Percentiles rank a stretch among this genome's conserved stretches.
phyloP scores from a whole-genome alignment of 2,888 invertebrate genomes.

The Uropetala carovei region DNA sequence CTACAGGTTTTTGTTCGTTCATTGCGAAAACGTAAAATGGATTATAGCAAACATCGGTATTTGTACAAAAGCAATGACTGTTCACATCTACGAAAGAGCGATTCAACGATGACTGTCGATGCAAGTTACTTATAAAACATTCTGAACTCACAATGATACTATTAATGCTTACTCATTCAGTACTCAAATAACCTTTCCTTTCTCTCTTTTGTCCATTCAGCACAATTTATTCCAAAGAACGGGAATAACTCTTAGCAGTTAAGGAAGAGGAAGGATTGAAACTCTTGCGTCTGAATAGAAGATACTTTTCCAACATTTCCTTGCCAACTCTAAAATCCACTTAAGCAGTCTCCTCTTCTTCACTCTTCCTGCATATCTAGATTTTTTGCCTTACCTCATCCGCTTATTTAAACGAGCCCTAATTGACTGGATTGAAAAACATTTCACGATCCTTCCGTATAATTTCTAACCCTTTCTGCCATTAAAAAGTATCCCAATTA shows the following conservation, averaged over 20 bases:
- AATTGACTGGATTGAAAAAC: neutral
- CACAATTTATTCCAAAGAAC: neutral
- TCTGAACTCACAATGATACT: too few species aligned
- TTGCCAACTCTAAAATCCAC: conserved; percentile 13
- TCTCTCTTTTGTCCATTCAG: neutral
- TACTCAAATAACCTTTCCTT: neutral
- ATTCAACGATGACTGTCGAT: too few species aligned
- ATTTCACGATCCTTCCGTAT: neutral
- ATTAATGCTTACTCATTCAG: too few species aligned
- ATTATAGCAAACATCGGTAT: too few species aligned
- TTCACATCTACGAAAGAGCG: too few species aligned
- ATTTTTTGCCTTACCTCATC: neutral
- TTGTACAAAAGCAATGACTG: too few species aligned
- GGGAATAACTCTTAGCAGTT: neutral
- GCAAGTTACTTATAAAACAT: too few species aligned
- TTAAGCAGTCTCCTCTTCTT: neutral
- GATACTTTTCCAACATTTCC: neutral
- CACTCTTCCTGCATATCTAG: neutral
- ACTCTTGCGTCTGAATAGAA: neutral
- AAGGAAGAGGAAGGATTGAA: neutral
- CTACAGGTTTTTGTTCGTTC: too few species aligned
- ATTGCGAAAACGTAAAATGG: too few species aligned
- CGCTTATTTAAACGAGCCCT: neutral
- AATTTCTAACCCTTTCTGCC: neutral
- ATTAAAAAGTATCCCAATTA: too few species aligned